Percentiles rank a stretch among this genome's conserved stretches.
These are phyloP conservation scores for Lacerta viridis DNA, from an alignment of 2,797 vertebrate species.

Conservation along the genomic window DNA sequence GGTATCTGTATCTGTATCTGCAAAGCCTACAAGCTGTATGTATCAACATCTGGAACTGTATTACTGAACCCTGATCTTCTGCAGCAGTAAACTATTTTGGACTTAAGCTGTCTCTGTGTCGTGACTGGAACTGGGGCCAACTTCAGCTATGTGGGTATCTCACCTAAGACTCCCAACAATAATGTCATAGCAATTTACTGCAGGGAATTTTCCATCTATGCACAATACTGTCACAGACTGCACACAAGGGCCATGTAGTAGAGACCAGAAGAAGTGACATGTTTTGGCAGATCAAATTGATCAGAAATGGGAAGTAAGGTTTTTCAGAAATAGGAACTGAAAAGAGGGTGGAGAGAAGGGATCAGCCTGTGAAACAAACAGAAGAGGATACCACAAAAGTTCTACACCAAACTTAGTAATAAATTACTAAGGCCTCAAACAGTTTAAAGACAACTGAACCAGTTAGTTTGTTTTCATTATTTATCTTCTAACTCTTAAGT, in stretches of 20 bases:
- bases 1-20: no score
- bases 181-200: not conserved
- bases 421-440: not conserved
- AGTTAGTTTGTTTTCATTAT: not conserved
- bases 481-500: not conserved
- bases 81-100: no score
- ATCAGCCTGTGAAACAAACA: constrained; percentile 3
- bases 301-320: constrained; percentile 3
- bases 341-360: not conserved
- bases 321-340: not conserved
- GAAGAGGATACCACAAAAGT: constrained; percentile 4
- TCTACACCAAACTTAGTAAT: not conserved
- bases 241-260: not conserved
- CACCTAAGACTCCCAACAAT: no score
- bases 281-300: not conserved
- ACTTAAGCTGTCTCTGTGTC: no score
- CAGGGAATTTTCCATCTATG: not conserved
- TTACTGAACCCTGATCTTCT: no score
- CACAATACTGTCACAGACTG: not conserved
- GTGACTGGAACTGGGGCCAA: no score
- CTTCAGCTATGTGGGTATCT: no score
- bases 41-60: no score
- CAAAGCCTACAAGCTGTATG: no score
- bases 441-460: not conserved
- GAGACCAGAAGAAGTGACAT: not conserved